phyloP scores from a whole-genome alignment of 2,797 vertebrate species.

The Danio jaintianensis region DNA sequence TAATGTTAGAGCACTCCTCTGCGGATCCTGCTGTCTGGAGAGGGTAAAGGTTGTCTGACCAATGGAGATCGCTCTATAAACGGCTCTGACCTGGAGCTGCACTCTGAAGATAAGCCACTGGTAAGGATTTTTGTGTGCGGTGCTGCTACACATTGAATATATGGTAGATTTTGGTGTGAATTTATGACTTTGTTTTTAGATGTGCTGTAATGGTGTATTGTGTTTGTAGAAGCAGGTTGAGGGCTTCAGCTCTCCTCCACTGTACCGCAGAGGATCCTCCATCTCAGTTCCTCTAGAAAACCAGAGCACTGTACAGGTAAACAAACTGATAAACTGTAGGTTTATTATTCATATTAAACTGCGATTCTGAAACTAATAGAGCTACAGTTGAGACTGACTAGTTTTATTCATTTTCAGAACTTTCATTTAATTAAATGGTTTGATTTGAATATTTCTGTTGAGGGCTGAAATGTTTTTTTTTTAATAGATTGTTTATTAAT shows the following conservation, averaged over 20 bases:
- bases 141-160: not conserved
- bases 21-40: slow-evolving; percentile 55
- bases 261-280: slow-evolving; percentile 67
- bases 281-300: slow-evolving; percentile 65
- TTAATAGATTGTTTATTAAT: no score
- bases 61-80: slow-evolving; percentile 76
- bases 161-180: not conserved
- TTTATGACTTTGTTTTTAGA: not conserved
- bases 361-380: no score
- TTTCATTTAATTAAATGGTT: no score
- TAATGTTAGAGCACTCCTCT: slow-evolving; percentile 74
- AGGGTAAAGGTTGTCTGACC: slow-evolving; percentile 74
- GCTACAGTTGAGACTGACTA: no score
- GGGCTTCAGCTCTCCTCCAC: slow-evolving; percentile 67
- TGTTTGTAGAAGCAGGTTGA: slow-evolving; percentile 50
- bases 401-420: no score
- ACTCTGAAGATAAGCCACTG: slow-evolving; percentile 60
- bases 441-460: no score
- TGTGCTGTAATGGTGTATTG: not conserved
- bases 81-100: slow-evolving; percentile 77
- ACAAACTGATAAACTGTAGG: not conserved
- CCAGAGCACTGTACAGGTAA: slow-evolving; percentile 48
- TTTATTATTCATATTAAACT: no score
- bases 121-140: not conserved
- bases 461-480: no score